Evolutionary conservation across 2,888 invertebrate genomes (phyloP).

Genomic region (Acronicta psi): DNA sequence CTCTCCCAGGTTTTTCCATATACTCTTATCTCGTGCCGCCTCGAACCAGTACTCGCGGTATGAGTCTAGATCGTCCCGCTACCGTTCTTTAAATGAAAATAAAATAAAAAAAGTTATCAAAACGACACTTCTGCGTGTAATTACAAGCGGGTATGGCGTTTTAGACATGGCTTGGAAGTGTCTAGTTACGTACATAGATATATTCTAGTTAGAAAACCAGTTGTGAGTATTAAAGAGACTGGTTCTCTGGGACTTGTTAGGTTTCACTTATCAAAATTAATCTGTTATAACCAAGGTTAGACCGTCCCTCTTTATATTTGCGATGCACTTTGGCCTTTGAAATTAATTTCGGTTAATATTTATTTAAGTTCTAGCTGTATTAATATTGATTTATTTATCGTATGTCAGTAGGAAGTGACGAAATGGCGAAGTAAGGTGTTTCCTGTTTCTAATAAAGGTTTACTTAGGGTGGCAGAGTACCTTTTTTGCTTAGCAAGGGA

Average conservation of each 20-base stretch:
- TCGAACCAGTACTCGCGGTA: too few species aligned
- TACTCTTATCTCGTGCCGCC: too few species aligned
- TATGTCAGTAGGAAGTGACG: too few species aligned
- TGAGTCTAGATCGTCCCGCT: too few species aligned
- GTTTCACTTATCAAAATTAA: slow-evolving; percentile 58
- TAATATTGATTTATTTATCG: too few species aligned
- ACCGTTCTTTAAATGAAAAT: too few species aligned
- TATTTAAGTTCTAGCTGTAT: not conserved
- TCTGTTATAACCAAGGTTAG: slow-evolving; percentile 20
- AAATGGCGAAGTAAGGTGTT: too few species aligned
- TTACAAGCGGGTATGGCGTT: slow-evolving; percentile 28
- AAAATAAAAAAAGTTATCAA: too few species aligned
- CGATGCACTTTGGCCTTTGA: not conserved
- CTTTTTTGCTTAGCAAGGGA: too few species aligned
- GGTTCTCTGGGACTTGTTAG: slow-evolving; percentile 48
- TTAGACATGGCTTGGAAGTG: slow-evolving; percentile 30
- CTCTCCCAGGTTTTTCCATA: too few species aligned
- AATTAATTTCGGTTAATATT: slow-evolving; percentile 4
- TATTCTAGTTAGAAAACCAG: slow-evolving; percentile 27
- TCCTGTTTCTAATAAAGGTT: too few species aligned
- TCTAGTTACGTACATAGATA: slow-evolving; percentile 10
- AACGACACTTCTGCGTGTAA: slow-evolving; percentile 24
- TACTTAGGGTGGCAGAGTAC: too few species aligned
- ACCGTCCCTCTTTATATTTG: not conserved
- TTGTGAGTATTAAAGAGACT: slow-evolving; percentile 34